Percentiles rank a stretch among this genome's conserved stretches.
phyloP scores from a whole-genome alignment of 2,113 vertebrate genomes.

The Rhabdomys dilectus region DNA sequence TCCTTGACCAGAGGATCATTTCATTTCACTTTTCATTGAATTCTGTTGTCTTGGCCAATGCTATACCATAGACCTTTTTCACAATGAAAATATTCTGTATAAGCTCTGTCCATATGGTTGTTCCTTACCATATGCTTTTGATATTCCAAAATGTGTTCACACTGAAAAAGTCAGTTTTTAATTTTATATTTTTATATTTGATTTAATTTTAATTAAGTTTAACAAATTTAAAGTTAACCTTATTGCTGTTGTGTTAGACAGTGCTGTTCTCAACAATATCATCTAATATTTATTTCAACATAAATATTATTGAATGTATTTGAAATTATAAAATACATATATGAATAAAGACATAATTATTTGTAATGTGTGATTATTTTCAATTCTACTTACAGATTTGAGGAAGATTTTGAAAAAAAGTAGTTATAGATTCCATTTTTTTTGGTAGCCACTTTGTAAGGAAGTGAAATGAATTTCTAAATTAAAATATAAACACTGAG shows the following conservation, averaged over 20 bases:
- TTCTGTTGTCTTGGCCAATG: neutral
- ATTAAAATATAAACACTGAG: neutral
- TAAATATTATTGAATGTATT: neutral
- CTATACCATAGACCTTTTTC: neutral
- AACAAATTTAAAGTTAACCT: neutral
- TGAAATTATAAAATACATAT: constrained; percentile 4
- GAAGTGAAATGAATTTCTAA: neutral
- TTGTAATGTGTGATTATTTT: neutral
- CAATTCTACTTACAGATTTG: neutral
- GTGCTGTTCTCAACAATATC: neutral
- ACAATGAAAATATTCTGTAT: neutral
- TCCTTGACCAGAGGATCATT: neutral
- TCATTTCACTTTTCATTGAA: neutral
- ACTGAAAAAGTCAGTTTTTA: neutral
- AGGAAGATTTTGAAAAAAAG: neutral
- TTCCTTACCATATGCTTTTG: neutral
- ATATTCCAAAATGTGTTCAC: neutral
- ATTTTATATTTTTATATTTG: neutral
- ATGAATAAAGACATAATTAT: neutral
- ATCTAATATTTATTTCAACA: neutral
- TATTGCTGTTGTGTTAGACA: neutral
- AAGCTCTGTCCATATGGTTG: neutral
- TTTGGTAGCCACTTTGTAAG: neutral
- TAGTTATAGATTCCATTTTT: neutral
- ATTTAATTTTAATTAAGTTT: constrained; percentile 20